Evolutionary conservation across 1,140 invertebrate species (phyloP).

Genomic region (Anoplolepis gracilipes): DNA sequence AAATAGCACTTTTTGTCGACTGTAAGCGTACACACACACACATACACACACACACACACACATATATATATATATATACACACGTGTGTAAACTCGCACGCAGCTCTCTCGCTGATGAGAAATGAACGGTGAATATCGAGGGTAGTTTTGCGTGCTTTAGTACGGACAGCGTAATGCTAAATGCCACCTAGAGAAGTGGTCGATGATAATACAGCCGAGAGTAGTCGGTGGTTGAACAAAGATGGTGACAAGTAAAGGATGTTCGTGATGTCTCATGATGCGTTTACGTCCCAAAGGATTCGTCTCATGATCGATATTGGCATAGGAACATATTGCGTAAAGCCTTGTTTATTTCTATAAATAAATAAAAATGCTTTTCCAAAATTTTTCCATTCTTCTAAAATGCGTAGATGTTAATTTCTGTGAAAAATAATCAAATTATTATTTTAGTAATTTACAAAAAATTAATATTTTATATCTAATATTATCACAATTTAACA

Average conservation of each 20-base stretch:
- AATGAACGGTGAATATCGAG: slow-evolving; percentile 26
- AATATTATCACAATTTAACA: no score
- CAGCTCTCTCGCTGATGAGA: neutral
- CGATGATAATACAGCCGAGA: neutral
- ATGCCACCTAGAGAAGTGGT: slow-evolving; percentile 20
- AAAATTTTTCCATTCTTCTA: neutral
- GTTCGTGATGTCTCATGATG: slow-evolving; percentile 2
- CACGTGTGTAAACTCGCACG: no score
- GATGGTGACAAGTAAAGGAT: neutral
- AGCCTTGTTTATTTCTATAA: neutral
- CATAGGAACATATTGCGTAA: neutral
- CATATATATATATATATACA: no score
- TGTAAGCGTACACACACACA: neutral
- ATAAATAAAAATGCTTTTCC: neutral
- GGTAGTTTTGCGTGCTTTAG: slow-evolving; percentile 22
- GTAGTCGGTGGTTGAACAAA: slow-evolving; percentile 13
- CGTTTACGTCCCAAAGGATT: slow-evolving; percentile 41
- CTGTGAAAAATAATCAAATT: neutral
- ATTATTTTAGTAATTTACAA: neutral
- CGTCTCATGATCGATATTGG: slow-evolving; percentile 29
- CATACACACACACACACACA: neutral
- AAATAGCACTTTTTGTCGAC: neutral
- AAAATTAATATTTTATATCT: neutral
- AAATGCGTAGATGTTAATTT: neutral
- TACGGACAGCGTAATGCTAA: slow-evolving; percentile 34